Conservation (phyloP, 1,140 invertebrate genomes). For the Latrodectus geometricus region DNA sequence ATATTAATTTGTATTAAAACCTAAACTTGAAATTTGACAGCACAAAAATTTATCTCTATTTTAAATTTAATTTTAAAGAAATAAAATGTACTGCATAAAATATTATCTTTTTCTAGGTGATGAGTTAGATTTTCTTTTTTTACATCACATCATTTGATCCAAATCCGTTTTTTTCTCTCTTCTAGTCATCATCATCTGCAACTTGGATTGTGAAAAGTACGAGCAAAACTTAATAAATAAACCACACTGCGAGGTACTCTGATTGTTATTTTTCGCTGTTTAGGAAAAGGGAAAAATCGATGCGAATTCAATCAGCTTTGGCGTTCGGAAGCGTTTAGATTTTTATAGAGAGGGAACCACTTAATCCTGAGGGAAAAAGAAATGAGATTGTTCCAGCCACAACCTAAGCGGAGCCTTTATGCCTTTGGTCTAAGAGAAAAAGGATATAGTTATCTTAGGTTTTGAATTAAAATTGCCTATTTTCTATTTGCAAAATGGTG, state of each 20-base stretch:
- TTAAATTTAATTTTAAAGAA: too few relatives aligned
- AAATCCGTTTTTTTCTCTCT: too few relatives aligned
- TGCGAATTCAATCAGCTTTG: conserved; percentile 2
- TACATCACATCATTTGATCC: too few relatives aligned
- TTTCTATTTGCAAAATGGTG: too few relatives aligned
- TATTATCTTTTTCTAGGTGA: too few relatives aligned
- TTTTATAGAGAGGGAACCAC: background rate
- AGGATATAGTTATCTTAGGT: background rate
- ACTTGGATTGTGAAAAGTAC: too few relatives aligned
- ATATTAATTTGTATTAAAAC: too few relatives aligned
- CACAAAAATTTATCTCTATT: too few relatives aligned
- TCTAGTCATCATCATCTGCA: too few relatives aligned
- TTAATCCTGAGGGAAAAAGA: background rate
- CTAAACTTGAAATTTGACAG: too few relatives aligned
- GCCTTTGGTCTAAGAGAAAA: background rate
- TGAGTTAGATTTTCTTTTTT: too few relatives aligned
- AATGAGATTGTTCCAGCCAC: background rate
- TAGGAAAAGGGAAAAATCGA: background rate
- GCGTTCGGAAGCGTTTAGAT: background rate
- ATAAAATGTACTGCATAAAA: too few relatives aligned
- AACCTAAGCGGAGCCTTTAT: background rate
- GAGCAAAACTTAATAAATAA: background rate
- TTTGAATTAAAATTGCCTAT: background rate
- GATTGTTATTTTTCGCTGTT: background rate
- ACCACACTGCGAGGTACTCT: background rate